A percentile compares a stretch with the other conserved stretches of the same genome.
Conservation (phyloP, 2,888 invertebrate genomes). For the Pasiphila rectangulata region DNA sequence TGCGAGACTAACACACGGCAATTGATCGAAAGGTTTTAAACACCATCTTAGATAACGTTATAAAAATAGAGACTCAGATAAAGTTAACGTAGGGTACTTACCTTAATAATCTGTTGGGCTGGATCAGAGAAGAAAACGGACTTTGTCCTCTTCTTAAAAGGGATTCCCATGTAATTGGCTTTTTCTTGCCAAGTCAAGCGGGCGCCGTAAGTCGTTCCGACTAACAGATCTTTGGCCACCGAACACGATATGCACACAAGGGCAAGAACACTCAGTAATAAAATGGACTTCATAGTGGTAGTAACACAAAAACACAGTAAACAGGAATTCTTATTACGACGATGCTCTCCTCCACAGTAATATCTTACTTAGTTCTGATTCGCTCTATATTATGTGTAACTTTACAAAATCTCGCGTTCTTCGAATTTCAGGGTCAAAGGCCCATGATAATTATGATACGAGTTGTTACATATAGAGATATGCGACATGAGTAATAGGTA, state of each 20-base stretch:
- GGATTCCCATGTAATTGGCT: conserved; percentile 53
- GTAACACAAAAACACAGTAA: neutral
- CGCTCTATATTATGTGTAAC: no score
- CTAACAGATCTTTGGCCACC: conserved; percentile 48
- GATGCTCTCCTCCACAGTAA: neutral
- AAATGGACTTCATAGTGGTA: conserved; percentile 47
- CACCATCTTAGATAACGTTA: no score
- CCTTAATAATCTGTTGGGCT: conserved; percentile 49
- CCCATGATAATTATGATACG: no score
- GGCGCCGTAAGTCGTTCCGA: conserved; percentile 54
- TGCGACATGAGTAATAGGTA: no score
- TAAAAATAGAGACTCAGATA: no score
- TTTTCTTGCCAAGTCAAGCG: conserved; percentile 56
- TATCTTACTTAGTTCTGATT: no score
- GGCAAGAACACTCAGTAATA: conserved; percentile 41
- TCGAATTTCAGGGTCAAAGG: conserved; percentile 20
- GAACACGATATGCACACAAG: conserved; percentile 44
- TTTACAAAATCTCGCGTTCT: no score
- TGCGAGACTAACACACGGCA: no score
- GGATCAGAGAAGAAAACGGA: conserved; percentile 59
- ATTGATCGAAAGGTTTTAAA: no score
- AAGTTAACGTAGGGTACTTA: no score
- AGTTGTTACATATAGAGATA: no score
- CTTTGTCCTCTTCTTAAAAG: conserved; percentile 63
- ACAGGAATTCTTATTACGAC: neutral